These are phyloP conservation scores for Umimayanthus kanabou DNA, from an alignment of 92 coral and sea anemone species.

Conservation along the genomic window DNA sequence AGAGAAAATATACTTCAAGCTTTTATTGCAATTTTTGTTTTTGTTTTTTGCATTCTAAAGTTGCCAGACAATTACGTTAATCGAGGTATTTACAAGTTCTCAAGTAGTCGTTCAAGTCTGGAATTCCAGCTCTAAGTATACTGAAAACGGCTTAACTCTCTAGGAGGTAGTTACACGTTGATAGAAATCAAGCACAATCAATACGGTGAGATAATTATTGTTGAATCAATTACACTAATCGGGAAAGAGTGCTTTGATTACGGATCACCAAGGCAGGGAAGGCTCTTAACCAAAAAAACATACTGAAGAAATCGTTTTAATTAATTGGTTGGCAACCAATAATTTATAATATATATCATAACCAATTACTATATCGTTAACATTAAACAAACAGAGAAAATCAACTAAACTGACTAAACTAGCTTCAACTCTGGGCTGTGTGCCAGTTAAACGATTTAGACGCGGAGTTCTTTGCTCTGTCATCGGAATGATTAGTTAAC, in stretches of 20 bases:
- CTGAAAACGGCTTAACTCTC: constrained; percentile 38
- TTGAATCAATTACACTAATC: constrained; percentile 25
- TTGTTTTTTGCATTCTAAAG: neutral
- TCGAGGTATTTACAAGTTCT: constrained; percentile 31
- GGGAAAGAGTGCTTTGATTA: constrained; percentile 16
- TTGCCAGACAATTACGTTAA: constrained; percentile 32
- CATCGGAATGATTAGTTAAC: constrained; percentile 29
- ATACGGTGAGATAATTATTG: constrained; percentile 15
- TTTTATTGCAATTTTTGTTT: neutral
- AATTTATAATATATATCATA: neutral
- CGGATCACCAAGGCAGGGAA: constrained; percentile 18
- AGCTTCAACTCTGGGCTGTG: neutral
- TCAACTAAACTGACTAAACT: neutral
- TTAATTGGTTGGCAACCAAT: neutral
- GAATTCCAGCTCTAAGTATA: constrained; percentile 14
- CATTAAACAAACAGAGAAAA: neutral
- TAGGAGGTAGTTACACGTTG: constrained; percentile 30
- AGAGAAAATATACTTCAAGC: neutral
- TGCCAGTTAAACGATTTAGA: neutral
- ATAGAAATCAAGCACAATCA: constrained; percentile 34
- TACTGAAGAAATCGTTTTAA: neutral
- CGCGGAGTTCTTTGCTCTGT: constrained; percentile 41
- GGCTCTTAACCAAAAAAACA: neutral
- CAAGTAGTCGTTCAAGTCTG: constrained; percentile 40
- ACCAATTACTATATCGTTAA: neutral